phyloP scores from a whole-genome alignment of 2,797 vertebrate species.

The Acanthurus tractus region DNA sequence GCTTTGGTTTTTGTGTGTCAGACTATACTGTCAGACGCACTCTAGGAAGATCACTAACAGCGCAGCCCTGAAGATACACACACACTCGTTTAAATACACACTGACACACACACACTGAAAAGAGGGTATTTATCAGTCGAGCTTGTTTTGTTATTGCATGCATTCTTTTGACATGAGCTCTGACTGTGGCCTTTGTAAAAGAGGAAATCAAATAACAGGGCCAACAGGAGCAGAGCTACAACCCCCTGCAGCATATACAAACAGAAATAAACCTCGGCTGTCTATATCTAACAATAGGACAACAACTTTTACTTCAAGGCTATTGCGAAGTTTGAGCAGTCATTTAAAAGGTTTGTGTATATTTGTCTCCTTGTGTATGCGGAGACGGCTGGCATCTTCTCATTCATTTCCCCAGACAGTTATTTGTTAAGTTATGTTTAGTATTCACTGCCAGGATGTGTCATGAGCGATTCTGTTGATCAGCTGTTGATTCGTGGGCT shows the following conservation, averaged over 20 bases:
- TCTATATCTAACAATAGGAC: conserved; percentile 82
- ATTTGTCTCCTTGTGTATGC: conserved; percentile 72
- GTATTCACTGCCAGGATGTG: conserved; percentile 72
- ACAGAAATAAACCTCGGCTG: conserved; percentile 81
- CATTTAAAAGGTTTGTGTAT: conserved; percentile 73
- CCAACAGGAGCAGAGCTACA: conserved; percentile 79
- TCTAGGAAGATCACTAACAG: conserved; percentile 83
- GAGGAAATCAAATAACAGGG: conserved; percentile 84
- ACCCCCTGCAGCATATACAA: conserved; percentile 81
- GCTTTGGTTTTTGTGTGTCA: conserved; percentile 67
- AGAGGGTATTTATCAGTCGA: conserved; percentile 78
- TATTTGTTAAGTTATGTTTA: conserved; percentile 79
- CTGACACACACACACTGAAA: conserved; percentile 56
- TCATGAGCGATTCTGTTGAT: conserved; percentile 76
- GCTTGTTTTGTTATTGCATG: conserved; percentile 82
- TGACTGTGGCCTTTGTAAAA: conserved; percentile 84
- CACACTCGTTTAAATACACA: conserved; percentile 35
- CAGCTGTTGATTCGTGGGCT: conserved; percentile 70
- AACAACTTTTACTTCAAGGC: conserved; percentile 83
- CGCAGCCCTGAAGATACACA: conserved; percentile 72
- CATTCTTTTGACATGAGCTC: conserved; percentile 84
- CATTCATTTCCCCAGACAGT: conserved; percentile 73
- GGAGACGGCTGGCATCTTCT: conserved; percentile 66
- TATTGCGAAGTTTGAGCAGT: conserved; percentile 79
- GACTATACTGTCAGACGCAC: conserved; percentile 76